These are phyloP conservation scores for Drosophila cognata DNA, from an alignment of 2,888 invertebrate species.

Conservation along the genomic window DNA sequence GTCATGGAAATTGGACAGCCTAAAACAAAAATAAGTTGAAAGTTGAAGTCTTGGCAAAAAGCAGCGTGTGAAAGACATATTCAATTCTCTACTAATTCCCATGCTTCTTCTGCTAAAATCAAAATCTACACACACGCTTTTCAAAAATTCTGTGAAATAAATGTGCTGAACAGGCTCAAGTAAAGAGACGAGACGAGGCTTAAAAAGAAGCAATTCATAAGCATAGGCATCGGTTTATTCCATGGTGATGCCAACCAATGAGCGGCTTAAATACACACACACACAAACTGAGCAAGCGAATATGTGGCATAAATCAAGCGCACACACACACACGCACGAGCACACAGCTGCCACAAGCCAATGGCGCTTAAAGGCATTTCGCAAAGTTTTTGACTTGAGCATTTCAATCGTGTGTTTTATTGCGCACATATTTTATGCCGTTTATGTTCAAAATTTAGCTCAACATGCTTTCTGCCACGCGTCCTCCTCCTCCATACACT, in stretches of 20 bases:
- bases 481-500: background rate
- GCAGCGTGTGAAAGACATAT: conserved; percentile 58
- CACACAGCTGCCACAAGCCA: conserved; percentile 40
- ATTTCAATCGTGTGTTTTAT: conserved; percentile 80
- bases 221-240: conserved; percentile 62
- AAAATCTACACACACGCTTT: conserved; percentile 35
- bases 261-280: conserved; percentile 68
- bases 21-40: conserved; percentile 70
- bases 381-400: conserved; percentile 77
- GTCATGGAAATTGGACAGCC: conserved; percentile 61
- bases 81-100: conserved; percentile 65
- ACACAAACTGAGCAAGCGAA: conserved; percentile 34
- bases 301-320: conserved; percentile 73
- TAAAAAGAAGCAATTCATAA: conserved; percentile 70
- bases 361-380: conserved; percentile 77
- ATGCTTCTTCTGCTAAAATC: conserved; percentile 47
- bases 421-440: conserved; percentile 80
- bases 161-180: conserved; percentile 56
- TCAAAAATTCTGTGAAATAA: conserved; percentile 67
- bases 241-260: conserved; percentile 71
- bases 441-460: conserved; percentile 76
- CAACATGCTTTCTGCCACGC: conserved; percentile 45
- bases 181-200: conserved; percentile 52
- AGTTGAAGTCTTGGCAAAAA: conserved; percentile 50
- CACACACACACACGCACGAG: conserved; percentile 16